A percentile compares a stretch with the other conserved stretches of the same genome.
Evolutionary conservation across 2,888 invertebrate genomes (phyloP).

Genomic region (Ormyrus labotus): DNA sequence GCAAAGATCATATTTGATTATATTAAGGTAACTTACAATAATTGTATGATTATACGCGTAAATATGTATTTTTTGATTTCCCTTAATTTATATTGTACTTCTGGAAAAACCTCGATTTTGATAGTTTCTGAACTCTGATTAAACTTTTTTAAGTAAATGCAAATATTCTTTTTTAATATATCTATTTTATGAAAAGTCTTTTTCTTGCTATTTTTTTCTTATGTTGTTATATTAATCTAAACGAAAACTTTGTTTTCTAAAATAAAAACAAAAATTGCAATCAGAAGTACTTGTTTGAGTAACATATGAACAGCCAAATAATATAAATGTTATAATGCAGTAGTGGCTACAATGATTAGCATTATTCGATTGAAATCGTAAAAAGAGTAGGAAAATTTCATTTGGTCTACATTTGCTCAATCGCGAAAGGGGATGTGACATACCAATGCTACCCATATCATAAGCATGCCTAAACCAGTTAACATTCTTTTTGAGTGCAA

Average conservation of each 20-base stretch:
- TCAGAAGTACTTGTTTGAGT: neutral
- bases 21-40: too few species aligned
- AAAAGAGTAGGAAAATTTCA: slow-evolving; percentile 34
- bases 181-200: too few species aligned
- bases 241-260: neutral
- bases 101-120: neutral
- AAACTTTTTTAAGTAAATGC: too few species aligned
- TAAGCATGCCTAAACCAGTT: neutral
- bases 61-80: too few species aligned
- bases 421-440: slow-evolving; percentile 3
- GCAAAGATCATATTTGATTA: too few species aligned
- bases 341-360: neutral
- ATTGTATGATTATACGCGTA: too few species aligned
- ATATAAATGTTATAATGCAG: slow-evolving; percentile 2
- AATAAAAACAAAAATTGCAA: neutral
- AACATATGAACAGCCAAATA: neutral
- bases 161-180: too few species aligned
- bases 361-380: neutral
- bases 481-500: neutral
- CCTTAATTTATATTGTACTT: neutral
- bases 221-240: too few species aligned
- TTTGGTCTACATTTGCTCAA: slow-evolving; percentile 18
- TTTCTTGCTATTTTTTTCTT: too few species aligned
- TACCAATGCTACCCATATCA: neutral
- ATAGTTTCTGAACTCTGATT: too few species aligned